Evolutionary conservation across 2,797 vertebrate species (phyloP), one percentile per base, ranked within the genome.

Genomic region (Psittacula echo): DNA sequence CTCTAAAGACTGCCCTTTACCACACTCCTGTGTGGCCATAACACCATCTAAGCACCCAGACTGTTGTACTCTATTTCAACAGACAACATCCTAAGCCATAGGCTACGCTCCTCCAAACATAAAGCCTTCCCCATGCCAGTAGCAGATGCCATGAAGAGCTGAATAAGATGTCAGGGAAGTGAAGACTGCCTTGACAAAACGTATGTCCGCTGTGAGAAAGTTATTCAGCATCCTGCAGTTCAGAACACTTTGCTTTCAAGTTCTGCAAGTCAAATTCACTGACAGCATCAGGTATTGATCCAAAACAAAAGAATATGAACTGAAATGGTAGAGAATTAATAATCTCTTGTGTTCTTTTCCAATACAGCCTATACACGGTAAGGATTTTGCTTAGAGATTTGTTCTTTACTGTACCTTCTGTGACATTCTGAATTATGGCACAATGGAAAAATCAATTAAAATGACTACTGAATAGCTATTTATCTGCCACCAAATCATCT

Each of bases 391-490:
- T 66, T 93, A 61, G 91, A 94, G 91, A 95, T 97, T 92, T 88
- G 71, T 78, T 90, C 51, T 85, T 92, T 79, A 68, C 29, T 50
- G 74, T 26, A 71, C 48, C 39, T 87, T 93, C 68, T 75, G 48
- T 78, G 93, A 93, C 67, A 89, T 44, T 60, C 61, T 94, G 91
- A 94, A 83, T 94, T 89, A 90, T 32, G 32, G 68, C 42, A 80
- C 77, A 72, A 89, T 37, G 80, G 42, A 94, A 96, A 95, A 96
- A 96, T 95, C 94, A 93, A 95, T 96, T 96, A 82, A 89, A 96
- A 95, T 89, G 56, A 90, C 94, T 94, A 85, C 24, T 70, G 87
- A 85, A 76, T 66, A 87, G 84, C 87, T 89, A 80, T 88, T 91
- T 92, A 94, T 96, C 94, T 92, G 78, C 68, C 54, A 82, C 23